A percentile compares a stretch with the other conserved stretches of the same genome.
These are phyloP conservation scores for Acrocyrtus sp. DNA, from an alignment of 2,888 invertebrate genomes.

Conservation along the genomic window DNA sequence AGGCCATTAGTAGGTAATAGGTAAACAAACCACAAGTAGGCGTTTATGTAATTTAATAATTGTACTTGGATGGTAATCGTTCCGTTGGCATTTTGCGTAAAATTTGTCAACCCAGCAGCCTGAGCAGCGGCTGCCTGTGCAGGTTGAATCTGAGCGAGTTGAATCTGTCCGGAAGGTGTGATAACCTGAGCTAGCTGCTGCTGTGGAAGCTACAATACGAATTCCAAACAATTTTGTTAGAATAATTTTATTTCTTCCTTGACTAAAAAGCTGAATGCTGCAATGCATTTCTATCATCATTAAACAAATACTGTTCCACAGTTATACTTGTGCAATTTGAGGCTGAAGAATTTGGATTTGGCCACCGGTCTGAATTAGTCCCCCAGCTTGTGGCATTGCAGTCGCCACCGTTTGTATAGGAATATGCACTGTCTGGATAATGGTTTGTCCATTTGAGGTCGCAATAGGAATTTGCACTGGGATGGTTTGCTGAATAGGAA, in stretches of 20 bases:
- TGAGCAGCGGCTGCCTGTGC: constrained; percentile 64
- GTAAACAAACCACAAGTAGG: too few relatives aligned
- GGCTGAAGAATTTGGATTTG: constrained; percentile 76
- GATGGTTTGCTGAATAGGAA: constrained; percentile 78
- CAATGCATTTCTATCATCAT: background rate
- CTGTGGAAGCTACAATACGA: constrained; percentile 65
- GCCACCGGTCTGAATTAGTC: constrained; percentile 67
- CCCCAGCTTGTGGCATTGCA: constrained; percentile 70
- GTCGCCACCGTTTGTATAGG: constrained; percentile 83
- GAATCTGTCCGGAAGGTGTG: constrained; percentile 65
- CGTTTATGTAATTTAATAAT: background rate
- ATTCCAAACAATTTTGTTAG: background rate
- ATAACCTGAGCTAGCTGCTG: constrained; percentile 73
- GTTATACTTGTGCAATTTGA: constrained; percentile 73
- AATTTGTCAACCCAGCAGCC: constrained; percentile 54
- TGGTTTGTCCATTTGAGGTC: constrained; percentile 88
- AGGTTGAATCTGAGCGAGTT: constrained; percentile 77
- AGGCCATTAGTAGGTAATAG: too few relatives aligned
- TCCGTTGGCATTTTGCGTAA: constrained; percentile 62
- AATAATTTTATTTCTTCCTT: background rate
- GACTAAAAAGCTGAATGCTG: too few relatives aligned
- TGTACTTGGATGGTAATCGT: constrained; percentile 62
- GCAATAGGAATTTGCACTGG: constrained; percentile 92
- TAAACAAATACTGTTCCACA: background rate
- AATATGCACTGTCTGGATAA: constrained; percentile 94